Conservation (phyloP, 2,797 vertebrate genomes). For the Ataeniobius toweri region DNA sequence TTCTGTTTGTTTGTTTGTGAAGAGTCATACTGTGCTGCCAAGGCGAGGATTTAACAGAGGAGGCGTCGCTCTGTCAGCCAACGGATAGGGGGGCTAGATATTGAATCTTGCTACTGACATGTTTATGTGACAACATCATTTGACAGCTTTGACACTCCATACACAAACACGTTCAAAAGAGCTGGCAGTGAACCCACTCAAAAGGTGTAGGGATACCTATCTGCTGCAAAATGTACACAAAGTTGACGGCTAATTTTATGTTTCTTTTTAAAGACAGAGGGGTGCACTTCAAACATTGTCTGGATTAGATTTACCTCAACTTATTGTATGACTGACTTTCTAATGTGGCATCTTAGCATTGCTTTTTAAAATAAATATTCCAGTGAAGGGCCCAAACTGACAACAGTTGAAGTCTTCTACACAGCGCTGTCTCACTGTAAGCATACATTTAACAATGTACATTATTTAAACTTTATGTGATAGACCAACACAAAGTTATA, state of each 20-base stretch:
- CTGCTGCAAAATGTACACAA: slow-evolving; percentile 59
- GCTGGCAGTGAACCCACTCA: slow-evolving; percentile 39
- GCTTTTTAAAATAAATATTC: background rate
- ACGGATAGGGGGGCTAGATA: slow-evolving; percentile 74
- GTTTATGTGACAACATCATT: slow-evolving; percentile 79
- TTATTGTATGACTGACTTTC: slow-evolving; percentile 20
- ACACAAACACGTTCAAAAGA: slow-evolving; percentile 79
- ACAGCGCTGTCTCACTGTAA: background rate
- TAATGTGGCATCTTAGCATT: background rate
- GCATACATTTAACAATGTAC: background rate
- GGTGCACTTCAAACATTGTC: slow-evolving; percentile 39
- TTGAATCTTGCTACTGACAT: slow-evolving; percentile 75
- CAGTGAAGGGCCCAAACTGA: background rate
- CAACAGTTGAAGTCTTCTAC: no score
- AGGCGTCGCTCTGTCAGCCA: slow-evolving; percentile 68
- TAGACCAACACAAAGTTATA: background rate
- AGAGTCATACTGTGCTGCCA: slow-evolving; percentile 60
- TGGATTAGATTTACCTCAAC: slow-evolving; percentile 17
- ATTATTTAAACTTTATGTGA: background rate
- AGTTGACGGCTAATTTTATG: slow-evolving; percentile 52
- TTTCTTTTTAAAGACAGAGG: slow-evolving; percentile 2
- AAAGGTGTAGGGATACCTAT: slow-evolving; percentile 61
- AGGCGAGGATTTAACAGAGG: slow-evolving; percentile 63
- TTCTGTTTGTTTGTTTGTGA: slow-evolving; percentile 72
- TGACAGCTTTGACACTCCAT: slow-evolving; percentile 73